Conservation (phyloP, 1,140 invertebrate species). For the Sitophilus oryzae region DNA sequence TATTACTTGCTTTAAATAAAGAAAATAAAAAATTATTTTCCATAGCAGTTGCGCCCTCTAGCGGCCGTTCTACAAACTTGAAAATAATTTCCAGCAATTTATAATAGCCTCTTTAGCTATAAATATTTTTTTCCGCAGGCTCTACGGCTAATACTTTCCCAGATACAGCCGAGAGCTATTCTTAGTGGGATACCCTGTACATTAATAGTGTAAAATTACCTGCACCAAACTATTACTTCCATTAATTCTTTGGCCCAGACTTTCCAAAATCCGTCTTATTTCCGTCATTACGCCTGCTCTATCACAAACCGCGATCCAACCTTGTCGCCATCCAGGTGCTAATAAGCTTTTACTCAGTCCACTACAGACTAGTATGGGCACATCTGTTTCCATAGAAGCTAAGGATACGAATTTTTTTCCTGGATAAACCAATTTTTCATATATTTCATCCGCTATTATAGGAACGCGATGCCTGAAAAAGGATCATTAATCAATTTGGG, state of each 20-base stretch:
- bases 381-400: background rate
- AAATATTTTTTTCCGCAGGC: no score
- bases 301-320: background rate
- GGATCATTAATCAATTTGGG: no score
- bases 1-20: no score
- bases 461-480: background rate
- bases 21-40: no score
- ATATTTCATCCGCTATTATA: background rate
- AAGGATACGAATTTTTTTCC: background rate
- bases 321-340: background rate
- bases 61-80: no score
- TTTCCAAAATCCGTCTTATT: background rate
- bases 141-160: no score
- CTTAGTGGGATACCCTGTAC: no score
- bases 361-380: background rate
- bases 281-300: background rate
- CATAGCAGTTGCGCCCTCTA: no score
- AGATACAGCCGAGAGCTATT: no score
- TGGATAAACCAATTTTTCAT: background rate
- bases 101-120: no score
- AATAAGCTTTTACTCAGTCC: background rate
- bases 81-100: no score
- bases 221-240: background rate
- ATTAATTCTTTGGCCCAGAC: background rate
- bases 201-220: no score